Base-by-base conservation (phyloP, 2,113 vertebrate species). In the Oxygymnocypris stewartii region DNA sequence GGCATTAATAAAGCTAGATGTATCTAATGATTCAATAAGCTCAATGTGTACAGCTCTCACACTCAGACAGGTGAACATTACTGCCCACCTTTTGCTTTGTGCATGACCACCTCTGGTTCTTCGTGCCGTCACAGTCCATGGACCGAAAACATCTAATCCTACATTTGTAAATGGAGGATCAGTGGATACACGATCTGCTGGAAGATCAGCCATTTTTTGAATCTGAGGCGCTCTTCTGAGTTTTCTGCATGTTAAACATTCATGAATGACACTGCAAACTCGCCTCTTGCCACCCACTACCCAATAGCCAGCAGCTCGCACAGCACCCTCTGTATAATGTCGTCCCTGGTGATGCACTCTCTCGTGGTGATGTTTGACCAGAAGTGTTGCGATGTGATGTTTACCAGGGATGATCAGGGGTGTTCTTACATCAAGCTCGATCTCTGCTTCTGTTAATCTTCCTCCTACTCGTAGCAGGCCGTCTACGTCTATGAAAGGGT, bases 81-180 rank as follows among this genome's bases (percentile, higher is more conserved):
- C 76, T 28, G 85, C 88, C 88, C 85, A 88, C 61, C 86, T 37
- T 79, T 87, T 88, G 73, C 23, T 87, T 31, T 88, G 75, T 31
- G 76, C 83, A 18, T 16, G 47, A 44, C 79, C 84, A 25, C 86
- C 86, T 44, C 86, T n/a, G 31, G 86, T 84, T 10, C 49, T 67
- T 51, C 79, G n/a, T 35, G 79, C 28, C 16, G 23, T 8, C 23
- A 87, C 13, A 8, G 5, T 69, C 86, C 74, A 84, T 47, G 81
- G 80, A 44, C 57, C 51, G 20, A 61, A 79, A 37, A 83, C 73
- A 47, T 86, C 85, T n/a, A 82, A 8, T 51, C 54, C 57, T 8
- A 87, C 81, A 78, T 78, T 83, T 2, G 78, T 61, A 59, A 87
- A 87, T 42, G 79, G 86, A 5, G 71, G 80, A 18, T 87, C 86